Base-by-base conservation (phyloP, 2,797 vertebrate species). In the Pseudomugil gertrudae region DNA sequence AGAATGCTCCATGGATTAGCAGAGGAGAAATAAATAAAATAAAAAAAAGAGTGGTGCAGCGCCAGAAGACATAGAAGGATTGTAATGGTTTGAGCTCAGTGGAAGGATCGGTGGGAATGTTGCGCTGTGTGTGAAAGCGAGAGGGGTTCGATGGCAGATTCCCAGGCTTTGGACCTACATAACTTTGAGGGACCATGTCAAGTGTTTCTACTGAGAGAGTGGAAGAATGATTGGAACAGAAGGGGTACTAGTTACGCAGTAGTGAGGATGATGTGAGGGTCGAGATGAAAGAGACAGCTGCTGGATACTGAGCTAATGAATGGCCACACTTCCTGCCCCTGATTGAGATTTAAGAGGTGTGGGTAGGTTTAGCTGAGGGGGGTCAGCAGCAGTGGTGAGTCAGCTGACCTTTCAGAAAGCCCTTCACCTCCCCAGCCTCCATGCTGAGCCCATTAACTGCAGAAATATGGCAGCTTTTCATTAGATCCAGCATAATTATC, bases 271-370 rank as follows among this genome's bases (percentile, higher is more conserved):
- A 65, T 23, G 9, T 45, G 62, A 73, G 55, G 57, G 55, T 48
- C 6, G 68, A 85, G 84, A 86, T 80, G 78, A 89, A 89, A 86
- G 69, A 81, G 69, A 67, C 53, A 81, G 79, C 77, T 38, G 58
- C 81, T 82, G 81, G 87, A 84, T 66, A 77, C 68, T 59, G 27
- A 67, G 52, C 81, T 91, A 89, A 92, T 92, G 83, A 89, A 91
- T 84, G 69, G 81, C 78, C 38, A 43, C 43, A 3, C 74, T 69
- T 59, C 69, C 68, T 15, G 52, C 56, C 52, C 13, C 62, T 90
- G 89, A 91, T 85, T 88, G 85, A 92, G 87, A 90, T 90, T 85
- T 91, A 92, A 90, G 87, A 91, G 87, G 80, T 60, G 78, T 76
- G 79, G 57, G 76, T 69, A 65, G 74, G 77, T 72, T 64, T 63